phyloP scores from a whole-genome alignment of 2,888 invertebrate species.

The Teleiodes luculella region DNA sequence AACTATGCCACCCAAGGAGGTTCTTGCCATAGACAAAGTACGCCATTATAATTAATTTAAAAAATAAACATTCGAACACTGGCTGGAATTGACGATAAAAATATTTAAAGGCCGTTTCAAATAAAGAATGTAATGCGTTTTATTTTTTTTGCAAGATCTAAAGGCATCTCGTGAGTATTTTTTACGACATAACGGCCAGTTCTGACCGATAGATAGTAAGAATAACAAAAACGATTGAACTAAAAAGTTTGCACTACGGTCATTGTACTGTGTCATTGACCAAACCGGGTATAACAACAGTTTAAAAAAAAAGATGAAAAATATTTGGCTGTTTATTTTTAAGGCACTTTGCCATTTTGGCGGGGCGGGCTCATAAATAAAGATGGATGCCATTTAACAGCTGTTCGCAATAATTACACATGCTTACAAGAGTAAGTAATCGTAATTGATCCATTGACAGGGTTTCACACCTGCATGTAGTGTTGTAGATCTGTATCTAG shows the following conservation, averaged over 20 bases:
- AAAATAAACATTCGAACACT: conserved; percentile 4
- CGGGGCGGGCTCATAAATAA: not conserved
- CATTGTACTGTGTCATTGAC: too few species aligned
- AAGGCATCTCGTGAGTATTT: not conserved
- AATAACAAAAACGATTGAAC: not conserved
- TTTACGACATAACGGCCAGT: conserved; percentile 4
- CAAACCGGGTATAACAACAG: too few species aligned
- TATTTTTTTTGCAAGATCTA: not conserved
- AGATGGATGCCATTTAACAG: not conserved
- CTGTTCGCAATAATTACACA: conserved; percentile 1
- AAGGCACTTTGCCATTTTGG: not conserved
- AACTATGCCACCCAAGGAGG: conserved; percentile 1
- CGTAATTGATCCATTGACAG: conserved; percentile 15
- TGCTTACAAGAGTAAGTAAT: not conserved
- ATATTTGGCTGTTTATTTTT: too few species aligned
- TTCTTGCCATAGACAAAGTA: not conserved
- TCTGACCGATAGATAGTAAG: not conserved
- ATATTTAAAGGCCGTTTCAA: not conserved
- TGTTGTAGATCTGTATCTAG: not conserved
- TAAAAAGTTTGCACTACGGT: not conserved
- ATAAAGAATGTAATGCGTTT: not conserved
- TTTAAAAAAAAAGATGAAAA: too few species aligned
- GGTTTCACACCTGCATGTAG: conserved; percentile 6
- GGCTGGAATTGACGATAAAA: conserved; percentile 4
- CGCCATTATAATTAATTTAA: not conserved